Evolutionary conservation across 1,140 invertebrate genomes (phyloP), one percentile per base, ranked within the genome.

Genomic region (Phenacoccus solenopsis): DNA sequence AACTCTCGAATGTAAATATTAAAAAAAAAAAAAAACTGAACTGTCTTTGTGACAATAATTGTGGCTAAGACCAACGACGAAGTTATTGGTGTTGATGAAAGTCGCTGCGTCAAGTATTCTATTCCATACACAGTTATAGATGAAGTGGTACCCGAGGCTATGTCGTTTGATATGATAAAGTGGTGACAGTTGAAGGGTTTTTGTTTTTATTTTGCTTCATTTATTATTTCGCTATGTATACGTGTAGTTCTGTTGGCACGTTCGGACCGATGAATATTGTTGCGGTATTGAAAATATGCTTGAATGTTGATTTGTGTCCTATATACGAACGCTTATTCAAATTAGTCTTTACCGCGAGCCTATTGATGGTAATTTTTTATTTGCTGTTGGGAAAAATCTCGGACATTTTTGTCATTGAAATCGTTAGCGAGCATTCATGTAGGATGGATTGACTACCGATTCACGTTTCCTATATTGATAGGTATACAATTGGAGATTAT

Each of bases 151-250:
- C 59, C 59, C 59, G 12, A 64, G 59, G 59, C 59, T 25, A 27
- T 64, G 59, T 25, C 59, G 59, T 64, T 64, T 64, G 59, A 64
- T 64, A 64, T 64, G 59, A 64, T 64, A 64, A 64, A 64, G 59
- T 64, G 59, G 59, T 64, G 59, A 64, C 59, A 64, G 59, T 64
- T 64, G 25, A 64, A 64, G 25, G 59, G 22, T 9, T 64, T 64
- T 64, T 64, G 21, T 25, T 64, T 22, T 64, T 64, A 24, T 64
- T 64, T 64, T 64, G 25, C 59, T 64, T 27, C 22, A 25, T 27
- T 64, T 64, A 49, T 49, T 49, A 49, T 49, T 49, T 49, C 16
- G 38, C 38, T 49, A 16, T 49, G 38, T 2, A n/a, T n/a, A n/a
- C n/a, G 38, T 49, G 20, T 16, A 49, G 13, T n/a, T 49, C 38